Evolutionary conservation across 2,888 invertebrate genomes (phyloP), one percentile per base, ranked within the genome.

Genomic region (Therioaphis trifolii): DNA sequence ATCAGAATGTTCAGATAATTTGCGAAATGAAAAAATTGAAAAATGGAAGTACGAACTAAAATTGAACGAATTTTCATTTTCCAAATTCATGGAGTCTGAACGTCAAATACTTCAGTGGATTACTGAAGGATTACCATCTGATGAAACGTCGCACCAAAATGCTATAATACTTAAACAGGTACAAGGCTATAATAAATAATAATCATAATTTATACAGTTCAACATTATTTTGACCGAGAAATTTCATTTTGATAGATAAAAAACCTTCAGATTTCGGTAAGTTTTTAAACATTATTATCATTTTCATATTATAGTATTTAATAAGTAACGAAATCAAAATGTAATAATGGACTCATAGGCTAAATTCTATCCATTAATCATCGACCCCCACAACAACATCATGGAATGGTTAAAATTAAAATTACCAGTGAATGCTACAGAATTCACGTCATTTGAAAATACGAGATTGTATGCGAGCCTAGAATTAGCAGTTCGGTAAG

Each of bases 351-450:
- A 68, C 21, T 84, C 71, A 35, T 80, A 79, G 68, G 61, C 72
- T 63, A 80, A 85, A 84, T 76, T 85, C 7, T 84, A 84, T n/a
- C 95, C 97, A 0, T 90, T 97, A 79, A 90, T 99, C 63, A 91
- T 99, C 68, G 99, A 99, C 89, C 96, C 99, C 0, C 95, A 96
- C 0, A 94, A 94, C 4, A 92, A 93, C 12, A 96, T 96, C 0
- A 91, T 93, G 0, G 90, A 92, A 52, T 98, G 98, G 98, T 89
- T 98, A 0, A 92, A 92, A 87, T 91, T 91, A 66, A 93, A 94
- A 87, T 35, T 85, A 29, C 89, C 95, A 3, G 92, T 91, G 9
- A 89, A 91, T 40, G 91, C 93, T 11, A 91, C 95, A 74, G 97
- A 98, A 87, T 90, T 93, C 21, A 92, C 95, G 0, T 93, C 94